Evolutionary conservation across 2,113 vertebrate genomes (phyloP), one percentile per base, ranked within the genome.

Genomic region (Oncorhynchus tshawytscha): DNA sequence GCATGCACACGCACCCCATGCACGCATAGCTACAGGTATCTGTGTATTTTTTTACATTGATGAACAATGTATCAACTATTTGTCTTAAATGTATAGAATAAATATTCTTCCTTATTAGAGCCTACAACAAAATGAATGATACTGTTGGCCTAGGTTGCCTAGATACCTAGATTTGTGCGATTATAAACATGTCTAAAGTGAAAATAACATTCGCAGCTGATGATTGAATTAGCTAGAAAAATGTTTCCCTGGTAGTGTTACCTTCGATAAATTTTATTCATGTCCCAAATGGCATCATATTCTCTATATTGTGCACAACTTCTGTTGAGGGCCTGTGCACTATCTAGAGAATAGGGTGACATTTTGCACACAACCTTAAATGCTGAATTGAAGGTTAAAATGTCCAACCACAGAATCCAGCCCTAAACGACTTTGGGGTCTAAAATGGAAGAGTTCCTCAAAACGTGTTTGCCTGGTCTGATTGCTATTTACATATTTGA

Each of bases 401-500:
- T 48, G 75, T 62, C 71, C 66, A 84, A 82, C 73, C 79, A 68
- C 64, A 76, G 59, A 57, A 86, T 86, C 85, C 86, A 84, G 66
- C 81, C 66, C 27, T 16, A 7, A 62, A 64, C 87, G 75, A 87
- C 89, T 90, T 85, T 67, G 80, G 89, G 86, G 80, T 89, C 75
- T 85, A 88, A 88, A 89, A 87, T 88, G 72, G 80, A 75, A 71
- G 77, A 84, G 83, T 88, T 89, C 83, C 75, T 78, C 78, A 45
- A 89, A 91, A 88, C 78, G 86, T 84, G 88, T 91, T 92, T 87
- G 83, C 85, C 82, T 24, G 72, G 86, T 88, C 81, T 91, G 91
- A 93, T 90, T 92, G 90, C 90, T 84, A 88, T 93, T 94, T 92
- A 91, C 89, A 90, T 91, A 91, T 93, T 92, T 89, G 85, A 88